Evolutionary conservation across 2,888 invertebrate species (phyloP).

Genomic region (Drosophila colorata): DNA sequence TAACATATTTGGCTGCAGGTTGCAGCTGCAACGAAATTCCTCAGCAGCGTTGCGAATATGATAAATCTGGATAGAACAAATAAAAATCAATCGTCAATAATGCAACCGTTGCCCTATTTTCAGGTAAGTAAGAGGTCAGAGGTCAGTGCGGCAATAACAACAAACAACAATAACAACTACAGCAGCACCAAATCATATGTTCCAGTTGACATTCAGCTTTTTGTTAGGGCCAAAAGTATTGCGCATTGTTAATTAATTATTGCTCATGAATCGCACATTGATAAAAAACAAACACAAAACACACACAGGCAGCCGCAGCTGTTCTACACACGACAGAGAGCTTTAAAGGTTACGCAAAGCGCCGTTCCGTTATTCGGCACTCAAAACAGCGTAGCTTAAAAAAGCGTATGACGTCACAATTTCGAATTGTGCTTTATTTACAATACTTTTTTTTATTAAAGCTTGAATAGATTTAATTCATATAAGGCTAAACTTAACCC

Average conservation of each 20-base stretch:
- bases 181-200: slow-evolving; percentile 35
- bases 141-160: neutral
- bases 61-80: slow-evolving; percentile 51
- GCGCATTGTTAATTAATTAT: slow-evolving; percentile 54
- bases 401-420: neutral
- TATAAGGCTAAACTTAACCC: too few species aligned
- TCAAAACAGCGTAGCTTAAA: too few species aligned
- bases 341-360: neutral
- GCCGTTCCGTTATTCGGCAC: neutral
- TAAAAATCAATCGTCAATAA: slow-evolving; percentile 76
- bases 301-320: neutral
- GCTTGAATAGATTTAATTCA: too few species aligned
- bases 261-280: slow-evolving; percentile 32
- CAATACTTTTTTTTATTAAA: too few species aligned
- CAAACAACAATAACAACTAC: neutral
- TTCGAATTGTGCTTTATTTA: too few species aligned
- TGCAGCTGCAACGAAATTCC: slow-evolving; percentile 40
- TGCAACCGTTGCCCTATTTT: slow-evolving; percentile 80
- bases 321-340: slow-evolving; percentile 1
- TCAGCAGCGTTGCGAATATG: slow-evolving; percentile 31
- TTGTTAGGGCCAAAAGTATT: slow-evolving; percentile 36
- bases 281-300: slow-evolving; percentile 38
- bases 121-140: slow-evolving; percentile 75
- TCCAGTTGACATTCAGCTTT: slow-evolving; percentile 22
- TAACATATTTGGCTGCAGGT: slow-evolving; percentile 42